A percentile compares a stretch with the other conserved stretches of the same genome.
phyloP scores from a whole-genome alignment of 2,797 vertebrate species.

The Crenichthys baileyi region DNA sequence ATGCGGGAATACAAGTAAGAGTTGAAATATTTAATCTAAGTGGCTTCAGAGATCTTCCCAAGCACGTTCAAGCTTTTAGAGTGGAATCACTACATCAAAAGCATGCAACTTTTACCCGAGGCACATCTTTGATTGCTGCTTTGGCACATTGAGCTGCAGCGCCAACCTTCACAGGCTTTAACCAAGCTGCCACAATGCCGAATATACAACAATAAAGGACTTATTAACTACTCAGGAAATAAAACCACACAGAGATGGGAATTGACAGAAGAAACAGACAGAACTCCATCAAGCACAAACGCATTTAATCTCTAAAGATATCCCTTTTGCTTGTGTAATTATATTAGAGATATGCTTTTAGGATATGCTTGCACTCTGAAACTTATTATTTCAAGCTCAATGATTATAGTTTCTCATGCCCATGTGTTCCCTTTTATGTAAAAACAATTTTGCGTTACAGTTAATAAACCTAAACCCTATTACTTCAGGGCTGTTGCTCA shows the following conservation, averaged over 20 bases:
- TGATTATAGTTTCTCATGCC: slow-evolving; percentile 33
- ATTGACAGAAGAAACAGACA: slow-evolving; percentile 1
- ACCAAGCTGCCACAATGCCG: slow-evolving; percentile 23
- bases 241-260: not conserved
- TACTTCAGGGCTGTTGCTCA: slow-evolving; percentile 27
- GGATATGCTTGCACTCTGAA: slow-evolving; percentile 33
- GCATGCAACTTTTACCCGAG: not conserved
- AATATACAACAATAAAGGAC: slow-evolving; percentile 30
- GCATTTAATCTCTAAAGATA: slow-evolving; percentile 24
- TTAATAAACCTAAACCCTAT: slow-evolving; percentile 20
- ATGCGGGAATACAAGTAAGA: slow-evolving; percentile 8
- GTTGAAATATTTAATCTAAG: slow-evolving; percentile 38
- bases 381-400: slow-evolving; percentile 34
- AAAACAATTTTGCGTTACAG: slow-evolving; percentile 29
- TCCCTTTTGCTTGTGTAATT: slow-evolving; percentile 25
- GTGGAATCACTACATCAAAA: slow-evolving; percentile 4
- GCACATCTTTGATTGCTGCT: slow-evolving; percentile 15
- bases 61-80: slow-evolving; percentile 12
- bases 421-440: slow-evolving; percentile 36
- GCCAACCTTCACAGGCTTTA: not conserved
- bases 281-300: slow-evolving; percentile 13
- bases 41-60: slow-evolving; percentile 32
- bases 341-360: slow-evolving; percentile 23
- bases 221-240: slow-evolving; percentile 36
- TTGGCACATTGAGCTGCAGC: slow-evolving; percentile 1